Evolutionary conservation across 2,888 invertebrate genomes (phyloP).

Genomic region (Tiphia femorata): DNA sequence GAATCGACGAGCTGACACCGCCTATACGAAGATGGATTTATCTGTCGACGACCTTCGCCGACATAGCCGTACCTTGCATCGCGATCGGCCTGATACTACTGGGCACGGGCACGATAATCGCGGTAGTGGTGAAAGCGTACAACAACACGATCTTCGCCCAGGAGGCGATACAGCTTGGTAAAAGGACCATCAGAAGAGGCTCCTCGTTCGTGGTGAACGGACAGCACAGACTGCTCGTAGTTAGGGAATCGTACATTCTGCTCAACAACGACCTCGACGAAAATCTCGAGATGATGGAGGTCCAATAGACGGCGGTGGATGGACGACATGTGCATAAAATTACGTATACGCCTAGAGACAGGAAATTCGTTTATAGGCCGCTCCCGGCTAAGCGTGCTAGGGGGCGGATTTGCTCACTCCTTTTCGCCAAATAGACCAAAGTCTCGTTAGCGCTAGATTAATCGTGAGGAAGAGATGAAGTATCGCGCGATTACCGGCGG

Average conservation of each 20-base stretch:
- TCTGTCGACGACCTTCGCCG: conserved; percentile 83
- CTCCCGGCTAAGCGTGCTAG: no score
- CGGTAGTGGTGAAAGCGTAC: conserved; percentile 81
- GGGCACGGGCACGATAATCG: conserved; percentile 76
- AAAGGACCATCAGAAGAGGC: conserved; percentile 78
- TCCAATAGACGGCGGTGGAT: not conserved
- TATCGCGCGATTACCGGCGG: no score
- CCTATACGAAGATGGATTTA: conserved; percentile 87
- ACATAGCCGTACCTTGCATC: conserved; percentile 77
- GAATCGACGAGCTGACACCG: conserved; percentile 83
- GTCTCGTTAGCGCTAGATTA: no score
- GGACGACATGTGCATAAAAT: no score
- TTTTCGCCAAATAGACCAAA: no score
- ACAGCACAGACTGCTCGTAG: conserved; percentile 73
- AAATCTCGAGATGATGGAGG: conserved; percentile 2
- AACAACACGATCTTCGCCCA: conserved; percentile 80
- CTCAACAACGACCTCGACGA: conserved; percentile 60
- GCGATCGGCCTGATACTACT: conserved; percentile 81
- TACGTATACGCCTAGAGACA: no score
- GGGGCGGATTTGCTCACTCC: no score
- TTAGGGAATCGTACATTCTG: conserved; percentile 73
- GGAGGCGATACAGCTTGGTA: conserved; percentile 84
- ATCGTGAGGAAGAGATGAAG: no score
- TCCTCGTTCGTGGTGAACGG: conserved; percentile 74
- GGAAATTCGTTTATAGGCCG: no score